Evolutionary conservation across 2,797 vertebrate species (phyloP), one percentile per base, ranked within the genome.

Genomic region (Coregonus sp.): DNA sequence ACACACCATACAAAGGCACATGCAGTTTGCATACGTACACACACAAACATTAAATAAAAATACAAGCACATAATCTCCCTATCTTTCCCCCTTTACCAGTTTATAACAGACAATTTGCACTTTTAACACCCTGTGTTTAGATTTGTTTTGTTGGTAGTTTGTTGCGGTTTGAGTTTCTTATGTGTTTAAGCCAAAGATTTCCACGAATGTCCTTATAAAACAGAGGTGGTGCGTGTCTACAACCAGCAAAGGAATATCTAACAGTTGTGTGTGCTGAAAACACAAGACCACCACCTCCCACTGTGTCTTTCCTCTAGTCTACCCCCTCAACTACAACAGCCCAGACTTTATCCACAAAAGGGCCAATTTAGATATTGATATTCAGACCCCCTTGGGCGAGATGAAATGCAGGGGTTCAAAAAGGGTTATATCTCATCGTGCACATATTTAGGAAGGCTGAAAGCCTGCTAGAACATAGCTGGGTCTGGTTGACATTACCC

Each of bases 401-500:
- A 72, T 33, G 0, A 33, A 61, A 75, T 69, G 12, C 33, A 40
- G 72, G 40, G 51, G 84, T 82, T 84, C 79, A 84, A 77, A 73
- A 75, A 65, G 66, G 51, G 68, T 75, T 85, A 81, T 82, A 81
- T 83, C 78, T 86, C 65, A 74, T 72, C 72, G 77, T 75, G 75
- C 75, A 86, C 80, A 78, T 80, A 78, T 77, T 82, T 76, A 70
- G 70, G 67, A 50, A 72, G 76, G 51, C 47, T 29, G 25, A n/a
- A 20, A 29, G 50, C 20, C 70, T 72, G 50, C 14, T 78, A 77
- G 86, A 86, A 74, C 82, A 81, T 90, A 79, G 78, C 78, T 75
- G 73, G 83, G 76, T 89, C 91, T 93, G 94, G 89, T 90, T 92
- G 91, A 84, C 86, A 92, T 93, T 91, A 80, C 72, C 90, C 92